These are phyloP conservation scores for Trichosurus vulpecula DNA, from an alignment of 2,797 vertebrate genomes.

Conservation along the genomic window DNA sequence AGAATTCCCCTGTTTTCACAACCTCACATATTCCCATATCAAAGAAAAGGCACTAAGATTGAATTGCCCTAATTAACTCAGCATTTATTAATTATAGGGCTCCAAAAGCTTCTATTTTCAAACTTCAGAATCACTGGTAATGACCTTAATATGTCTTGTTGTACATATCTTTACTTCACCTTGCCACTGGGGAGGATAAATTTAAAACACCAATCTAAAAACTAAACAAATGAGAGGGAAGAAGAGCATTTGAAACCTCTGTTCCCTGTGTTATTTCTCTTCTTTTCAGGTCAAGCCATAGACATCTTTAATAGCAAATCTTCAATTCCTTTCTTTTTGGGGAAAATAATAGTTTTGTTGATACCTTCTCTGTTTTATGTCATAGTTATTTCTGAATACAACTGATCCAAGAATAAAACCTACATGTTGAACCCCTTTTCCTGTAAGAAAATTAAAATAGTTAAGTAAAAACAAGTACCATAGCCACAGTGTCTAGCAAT, in stretches of 20 bases:
- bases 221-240: slow-evolving; percentile 13
- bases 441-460: neutral
- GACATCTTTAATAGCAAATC: neutral
- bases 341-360: neutral
- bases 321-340: neutral
- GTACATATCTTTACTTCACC: slow-evolving; percentile 42
- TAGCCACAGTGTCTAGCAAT: neutral
- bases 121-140: slow-evolving; percentile 17
- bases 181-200: slow-evolving; percentile 57
- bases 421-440: neutral
- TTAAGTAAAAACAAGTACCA: neutral
- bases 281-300: neutral
- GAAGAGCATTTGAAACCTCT: neutral
- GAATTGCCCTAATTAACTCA: slow-evolving; percentile 54
- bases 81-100: slow-evolving; percentile 63
- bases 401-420: neutral
- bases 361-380: neutral
- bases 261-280: neutral
- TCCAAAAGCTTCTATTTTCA: slow-evolving; percentile 58
- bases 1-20: slow-evolving; percentile 37
- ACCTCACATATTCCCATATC: slow-evolving; percentile 50
- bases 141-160: slow-evolving; percentile 55
- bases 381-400: neutral
- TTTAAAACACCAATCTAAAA: slow-evolving; percentile 44
- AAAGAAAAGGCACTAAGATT: slow-evolving; percentile 27